phyloP scores from a whole-genome alignment of 1,140 invertebrate genomes.

The Drosophila saltans region DNA sequence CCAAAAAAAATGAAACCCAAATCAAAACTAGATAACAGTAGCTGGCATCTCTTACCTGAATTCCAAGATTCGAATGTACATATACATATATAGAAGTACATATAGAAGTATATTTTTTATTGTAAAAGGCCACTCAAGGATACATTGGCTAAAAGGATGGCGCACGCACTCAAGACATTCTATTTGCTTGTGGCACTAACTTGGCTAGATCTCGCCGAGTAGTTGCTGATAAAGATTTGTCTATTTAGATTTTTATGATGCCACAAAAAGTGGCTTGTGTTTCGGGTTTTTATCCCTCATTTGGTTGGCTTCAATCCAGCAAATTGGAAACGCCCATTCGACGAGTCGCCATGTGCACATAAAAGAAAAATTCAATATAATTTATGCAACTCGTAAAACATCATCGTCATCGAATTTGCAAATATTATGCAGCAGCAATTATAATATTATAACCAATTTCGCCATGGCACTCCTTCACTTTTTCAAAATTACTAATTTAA shows the following conservation, averaged over 20 bases:
- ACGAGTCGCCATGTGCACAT: background rate
- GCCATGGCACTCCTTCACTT: no score
- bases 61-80: slow-evolving; percentile 48
- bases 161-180: slow-evolving; percentile 30
- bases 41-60: slow-evolving; percentile 37
- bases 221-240: slow-evolving; percentile 74
- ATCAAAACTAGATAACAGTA: slow-evolving; percentile 79
- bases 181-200: slow-evolving; percentile 6
- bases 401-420: slow-evolving; percentile 10
- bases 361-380: background rate
- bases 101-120: slow-evolving; percentile 34
- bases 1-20: slow-evolving; percentile 37
- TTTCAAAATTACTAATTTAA: no score
- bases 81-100: slow-evolving; percentile 29
- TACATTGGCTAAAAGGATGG: background rate
- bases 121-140: slow-evolving; percentile 40
- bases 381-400: slow-evolving; percentile 11
- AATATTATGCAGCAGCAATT: slow-evolving; percentile 10
- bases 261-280: slow-evolving; percentile 30
- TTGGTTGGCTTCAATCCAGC: background rate
- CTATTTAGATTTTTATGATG: slow-evolving; percentile 77
- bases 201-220: slow-evolving; percentile 44
- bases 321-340: slow-evolving; percentile 2
- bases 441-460: background rate
- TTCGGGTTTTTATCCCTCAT: background rate